Percentiles rank a stretch among this genome's conserved stretches.
Conservation (phyloP, 2,113 vertebrate species). For the Pangasianodon hypophthalmus region DNA sequence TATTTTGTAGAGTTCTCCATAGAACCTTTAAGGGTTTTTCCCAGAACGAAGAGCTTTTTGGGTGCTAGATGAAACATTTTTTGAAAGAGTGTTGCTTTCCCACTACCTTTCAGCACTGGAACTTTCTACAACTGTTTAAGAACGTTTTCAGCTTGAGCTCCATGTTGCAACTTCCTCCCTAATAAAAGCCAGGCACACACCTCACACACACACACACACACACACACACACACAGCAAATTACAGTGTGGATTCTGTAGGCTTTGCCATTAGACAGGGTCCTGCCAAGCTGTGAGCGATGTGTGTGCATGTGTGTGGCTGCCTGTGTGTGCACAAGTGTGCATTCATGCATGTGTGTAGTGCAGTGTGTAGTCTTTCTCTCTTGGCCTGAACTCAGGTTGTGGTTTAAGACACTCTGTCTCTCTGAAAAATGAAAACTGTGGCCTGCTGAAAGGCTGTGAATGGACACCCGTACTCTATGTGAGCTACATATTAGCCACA, state of each 20-base stretch:
- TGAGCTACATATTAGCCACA: neutral
- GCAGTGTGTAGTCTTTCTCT: constrained; percentile 27
- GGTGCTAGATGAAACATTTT: neutral
- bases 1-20: neutral
- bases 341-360: constrained; percentile 19
- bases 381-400: constrained; percentile 51
- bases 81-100: neutral
- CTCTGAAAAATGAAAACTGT: constrained; percentile 52
- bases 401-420: constrained; percentile 50
- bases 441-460: constrained; percentile 55
- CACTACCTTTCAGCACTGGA: neutral
- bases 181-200: constrained; percentile 38
- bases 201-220: neutral
- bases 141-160: neutral
- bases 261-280: constrained; percentile 27
- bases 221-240: neutral
- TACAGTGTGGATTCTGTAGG: constrained; percentile 19
- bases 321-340: constrained; percentile 8
- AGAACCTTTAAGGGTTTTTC: neutral
- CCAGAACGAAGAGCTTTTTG: neutral
- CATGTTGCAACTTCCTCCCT: constrained; percentile 29
- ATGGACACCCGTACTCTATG: constrained; percentile 40
- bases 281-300: constrained; percentile 14
- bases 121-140: neutral
- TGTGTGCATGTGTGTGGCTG: neutral